phyloP scores from a whole-genome alignment of 2,888 invertebrate genomes.

The Coelinius sp. region DNA sequence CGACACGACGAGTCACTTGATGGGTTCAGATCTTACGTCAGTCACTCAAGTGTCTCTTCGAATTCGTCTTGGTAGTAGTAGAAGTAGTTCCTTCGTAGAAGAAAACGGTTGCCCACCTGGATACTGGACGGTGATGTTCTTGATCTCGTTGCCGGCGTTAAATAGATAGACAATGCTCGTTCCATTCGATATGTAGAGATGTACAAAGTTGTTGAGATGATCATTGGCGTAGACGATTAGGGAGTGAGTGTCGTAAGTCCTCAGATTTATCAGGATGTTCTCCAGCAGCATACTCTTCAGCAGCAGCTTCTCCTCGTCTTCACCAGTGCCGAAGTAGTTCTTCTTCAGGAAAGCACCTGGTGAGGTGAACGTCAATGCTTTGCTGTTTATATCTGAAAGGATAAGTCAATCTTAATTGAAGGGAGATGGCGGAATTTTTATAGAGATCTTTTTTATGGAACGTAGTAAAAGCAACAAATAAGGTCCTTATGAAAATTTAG shows the following conservation, averaged over 20 bases:
- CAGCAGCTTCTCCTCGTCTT: constrained; percentile 74
- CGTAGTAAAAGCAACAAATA: no score
- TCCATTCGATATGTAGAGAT: constrained; percentile 86
- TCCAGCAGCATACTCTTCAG: constrained; percentile 84
- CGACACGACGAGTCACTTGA: constrained; percentile 36
- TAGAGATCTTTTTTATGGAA: no score
- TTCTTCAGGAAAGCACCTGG: constrained; percentile 85
- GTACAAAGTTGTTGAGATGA: constrained; percentile 93
- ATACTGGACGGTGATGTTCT: constrained; percentile 84
- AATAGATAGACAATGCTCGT: constrained; percentile 87
- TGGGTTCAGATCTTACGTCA: constrained; percentile 47
- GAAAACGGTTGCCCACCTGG: constrained; percentile 67
- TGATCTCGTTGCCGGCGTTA: constrained; percentile 85
- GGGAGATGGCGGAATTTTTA: no score
- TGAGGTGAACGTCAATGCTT: constrained; percentile 89
- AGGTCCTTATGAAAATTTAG: no score
- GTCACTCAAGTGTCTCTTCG: constrained; percentile 43
- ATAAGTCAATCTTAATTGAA: no score
- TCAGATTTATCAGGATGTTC: constrained; percentile 88
- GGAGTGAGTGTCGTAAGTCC: constrained; percentile 87
- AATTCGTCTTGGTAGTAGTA: constrained; percentile 41
- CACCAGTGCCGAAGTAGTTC: constrained; percentile 79
- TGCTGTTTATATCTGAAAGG: constrained; percentile 89
- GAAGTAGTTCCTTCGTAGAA: constrained; percentile 42
- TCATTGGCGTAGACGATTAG: constrained; percentile 93